Evolutionary conservation across 2,113 vertebrate genomes (phyloP), one percentile per base, ranked within the genome.

Genomic region (Platanista minor): DNA sequence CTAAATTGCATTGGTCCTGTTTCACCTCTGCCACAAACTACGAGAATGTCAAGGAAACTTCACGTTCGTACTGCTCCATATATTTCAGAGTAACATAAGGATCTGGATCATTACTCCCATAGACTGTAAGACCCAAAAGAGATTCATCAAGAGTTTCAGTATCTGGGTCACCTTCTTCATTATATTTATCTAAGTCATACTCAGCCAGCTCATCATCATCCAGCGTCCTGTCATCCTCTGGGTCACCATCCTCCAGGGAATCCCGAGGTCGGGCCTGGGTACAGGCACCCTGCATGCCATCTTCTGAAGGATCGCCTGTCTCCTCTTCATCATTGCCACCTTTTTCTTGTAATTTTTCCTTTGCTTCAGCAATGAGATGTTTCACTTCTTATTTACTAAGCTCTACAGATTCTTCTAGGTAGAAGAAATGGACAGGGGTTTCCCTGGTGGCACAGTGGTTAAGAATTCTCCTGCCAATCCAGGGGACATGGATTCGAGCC

Each of bases 61-160:
- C 99, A 71, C 99, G 97, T 91, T 99, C 99, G 75, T 99, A 99
- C 9, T 99, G 99, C n/a, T 99, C 99, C 66, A 99, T 99, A 49
- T 99, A 99, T 99, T 99, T 99, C 8, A 99, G 97, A 80, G 99
- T 99, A 97, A 99, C 98, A 14, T 99, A 99, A 52, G 99, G 99
- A 97, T 99, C 99, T 7, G 99, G 98, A 6, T 99, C 99, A 39
- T 99, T 99, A 77, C 94, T 99, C 92, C 99, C 99, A 93, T 99
- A 99, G 7, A 99, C 99, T 0, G 99, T 98, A 81, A 99, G 99
- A 2, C 99, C 99, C 84, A 99, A 98, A 90, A 99, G 98, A 94
- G 99, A 99, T 92, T 99, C 99, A 14, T 99, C 99, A 7, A 99
- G 99, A 83, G 99, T 99, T 64, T 99, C 57, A 0, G 99, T 98